Conservation (phyloP, 2,797 vertebrate species). For the Prunella strophiata region DNA sequence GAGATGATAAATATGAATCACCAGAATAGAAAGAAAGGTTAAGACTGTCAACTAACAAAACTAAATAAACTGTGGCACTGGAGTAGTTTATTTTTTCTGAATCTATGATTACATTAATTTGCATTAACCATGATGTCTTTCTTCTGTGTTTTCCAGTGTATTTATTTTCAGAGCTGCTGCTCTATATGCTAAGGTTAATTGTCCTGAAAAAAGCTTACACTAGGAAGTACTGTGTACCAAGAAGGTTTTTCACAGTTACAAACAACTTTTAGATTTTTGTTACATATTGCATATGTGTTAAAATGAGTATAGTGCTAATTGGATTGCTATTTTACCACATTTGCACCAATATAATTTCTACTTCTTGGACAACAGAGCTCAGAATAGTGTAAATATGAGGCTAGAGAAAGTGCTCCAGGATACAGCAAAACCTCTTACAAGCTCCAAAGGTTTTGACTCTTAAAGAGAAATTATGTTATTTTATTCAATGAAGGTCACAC, state of each 20-base stretch:
- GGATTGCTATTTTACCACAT: constrained; percentile 56
- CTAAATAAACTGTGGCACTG: constrained; percentile 68
- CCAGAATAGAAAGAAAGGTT: constrained; percentile 66
- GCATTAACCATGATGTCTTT: constrained; percentile 73
- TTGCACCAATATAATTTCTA: constrained; percentile 70
- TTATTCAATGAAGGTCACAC: not conserved
- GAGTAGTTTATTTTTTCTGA: constrained; percentile 69
- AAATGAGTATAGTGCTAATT: constrained; percentile 65
- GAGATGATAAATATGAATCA: constrained; percentile 67
- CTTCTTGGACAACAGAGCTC: constrained; percentile 68
- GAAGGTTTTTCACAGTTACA: constrained; percentile 73
- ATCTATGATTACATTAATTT: constrained; percentile 74
- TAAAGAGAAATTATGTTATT: not conserved
- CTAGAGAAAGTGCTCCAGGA: not conserved
- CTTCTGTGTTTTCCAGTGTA: constrained; percentile 66
- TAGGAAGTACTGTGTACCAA: constrained; percentile 55
- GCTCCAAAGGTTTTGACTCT: not conserved
- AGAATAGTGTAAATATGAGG: constrained; percentile 54
- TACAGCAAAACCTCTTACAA: not conserved
- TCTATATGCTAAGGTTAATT: constrained; percentile 72
- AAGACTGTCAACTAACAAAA: constrained; percentile 64
- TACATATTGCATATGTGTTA: constrained; percentile 73
- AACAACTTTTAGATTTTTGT: constrained; percentile 71
- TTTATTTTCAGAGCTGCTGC: constrained; percentile 75
- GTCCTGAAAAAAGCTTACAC: constrained; percentile 72